Evolutionary conservation across 2,113 vertebrate species (phyloP).

Genomic region (Tyrannus savana): DNA sequence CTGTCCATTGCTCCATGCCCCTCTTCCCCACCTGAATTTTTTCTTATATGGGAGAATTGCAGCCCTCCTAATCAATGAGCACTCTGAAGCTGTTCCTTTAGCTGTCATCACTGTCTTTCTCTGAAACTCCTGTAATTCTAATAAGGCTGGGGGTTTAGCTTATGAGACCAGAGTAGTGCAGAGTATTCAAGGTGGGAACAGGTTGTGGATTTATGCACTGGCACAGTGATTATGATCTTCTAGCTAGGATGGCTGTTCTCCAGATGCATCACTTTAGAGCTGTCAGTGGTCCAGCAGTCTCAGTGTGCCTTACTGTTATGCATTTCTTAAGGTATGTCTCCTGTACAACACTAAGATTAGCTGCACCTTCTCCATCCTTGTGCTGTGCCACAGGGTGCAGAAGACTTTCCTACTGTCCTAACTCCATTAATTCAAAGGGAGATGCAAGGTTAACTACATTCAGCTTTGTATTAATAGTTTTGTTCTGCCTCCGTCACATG

Average conservation of each 20-base stretch:
- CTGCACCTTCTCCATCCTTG: not conserved
- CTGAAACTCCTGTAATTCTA: not conserved
- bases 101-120: not conserved
- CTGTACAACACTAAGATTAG: not conserved
- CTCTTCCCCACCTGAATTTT: not conserved
- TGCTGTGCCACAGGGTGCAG: not conserved
- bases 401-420: not conserved
- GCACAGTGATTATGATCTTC: not conserved
- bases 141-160: not conserved
- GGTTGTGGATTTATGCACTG: not conserved
- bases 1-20: not conserved
- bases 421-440: not conserved
- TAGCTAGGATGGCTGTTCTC: not conserved
- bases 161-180: not conserved
- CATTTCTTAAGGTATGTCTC: not conserved
- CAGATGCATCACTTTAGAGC: not conserved
- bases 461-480: not conserved
- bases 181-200: not conserved
- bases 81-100: not conserved
- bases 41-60: not conserved
- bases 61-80: not conserved
- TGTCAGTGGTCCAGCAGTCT: not conserved
- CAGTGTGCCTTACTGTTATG: not conserved
- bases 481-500: not conserved
- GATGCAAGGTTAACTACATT: not conserved